Evolutionary conservation across 2,113 vertebrate species (phyloP).

Genomic region (Brienomyrus brachyistius): DNA sequence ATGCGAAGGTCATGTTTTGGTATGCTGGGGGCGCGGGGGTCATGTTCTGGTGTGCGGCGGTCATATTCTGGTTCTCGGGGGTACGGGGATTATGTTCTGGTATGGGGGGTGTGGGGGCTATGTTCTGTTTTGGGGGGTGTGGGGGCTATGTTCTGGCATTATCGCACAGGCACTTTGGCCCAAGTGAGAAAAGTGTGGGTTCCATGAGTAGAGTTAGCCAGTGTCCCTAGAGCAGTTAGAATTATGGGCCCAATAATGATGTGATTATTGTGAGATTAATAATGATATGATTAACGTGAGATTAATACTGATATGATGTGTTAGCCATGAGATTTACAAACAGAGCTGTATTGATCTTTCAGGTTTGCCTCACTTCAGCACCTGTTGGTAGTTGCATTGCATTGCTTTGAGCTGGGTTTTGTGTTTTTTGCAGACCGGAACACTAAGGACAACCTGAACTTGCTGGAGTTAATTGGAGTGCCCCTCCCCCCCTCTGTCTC

Average conservation of each 20-base stretch:
- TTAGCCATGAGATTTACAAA: neutral
- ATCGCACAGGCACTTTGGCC: neutral
- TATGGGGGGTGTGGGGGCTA: no score
- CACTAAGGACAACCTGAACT: conserved; percentile 67
- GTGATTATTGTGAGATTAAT: neutral
- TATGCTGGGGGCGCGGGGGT: no score
- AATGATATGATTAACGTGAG: neutral
- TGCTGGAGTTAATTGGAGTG: conserved; percentile 85
- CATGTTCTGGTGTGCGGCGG: no score
- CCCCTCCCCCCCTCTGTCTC: conserved; percentile 85
- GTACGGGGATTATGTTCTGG: no score
- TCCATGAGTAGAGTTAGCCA: neutral
- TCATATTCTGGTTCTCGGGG: no score
- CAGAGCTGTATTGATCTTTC: neutral
- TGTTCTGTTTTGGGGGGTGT: no score
- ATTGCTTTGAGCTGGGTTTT: neutral
- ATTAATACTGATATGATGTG: neutral
- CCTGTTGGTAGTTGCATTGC: no score
- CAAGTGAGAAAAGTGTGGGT: neutral
- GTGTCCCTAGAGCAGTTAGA: neutral
- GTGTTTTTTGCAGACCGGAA: conserved; percentile 54
- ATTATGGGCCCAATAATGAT: neutral
- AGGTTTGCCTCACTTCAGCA: neutral
- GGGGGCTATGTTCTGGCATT: neutral
- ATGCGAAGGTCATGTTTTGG: no score